These are phyloP conservation scores for Dromas ardeola DNA, from an alignment of 2,113 vertebrate genomes.

Conservation along the genomic window DNA sequence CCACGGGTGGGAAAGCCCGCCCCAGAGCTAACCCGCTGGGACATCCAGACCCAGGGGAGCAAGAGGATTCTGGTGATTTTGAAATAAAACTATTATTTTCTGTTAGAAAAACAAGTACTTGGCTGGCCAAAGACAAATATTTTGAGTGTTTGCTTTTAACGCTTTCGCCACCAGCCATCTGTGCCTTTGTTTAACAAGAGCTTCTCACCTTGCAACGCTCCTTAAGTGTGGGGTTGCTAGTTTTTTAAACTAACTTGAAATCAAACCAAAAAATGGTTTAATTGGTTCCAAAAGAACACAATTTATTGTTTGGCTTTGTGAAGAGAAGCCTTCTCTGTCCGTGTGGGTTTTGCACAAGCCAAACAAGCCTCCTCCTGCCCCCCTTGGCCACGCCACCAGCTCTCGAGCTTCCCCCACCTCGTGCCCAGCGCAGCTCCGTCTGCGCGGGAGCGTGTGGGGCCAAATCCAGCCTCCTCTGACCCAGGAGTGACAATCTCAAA, in stretches of 20 bases:
- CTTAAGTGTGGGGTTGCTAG: background rate
- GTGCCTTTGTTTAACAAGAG: background rate
- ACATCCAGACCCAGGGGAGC: background rate
- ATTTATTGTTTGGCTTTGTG: background rate
- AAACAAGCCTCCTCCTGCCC: background rate
- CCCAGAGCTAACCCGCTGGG: rapidly evolving
- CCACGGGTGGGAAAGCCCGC: background rate
- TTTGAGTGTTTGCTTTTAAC: slow-evolving; percentile 17
- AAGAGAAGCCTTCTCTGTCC: background rate
- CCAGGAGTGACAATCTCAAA: background rate
- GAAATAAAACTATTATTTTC: background rate
- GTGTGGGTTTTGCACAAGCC: background rate
- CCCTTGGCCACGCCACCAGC: background rate
- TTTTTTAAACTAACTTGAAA: background rate
- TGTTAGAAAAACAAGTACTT: slow-evolving; percentile 1
- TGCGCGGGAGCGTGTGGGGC: rapidly evolving
- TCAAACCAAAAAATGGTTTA: background rate
- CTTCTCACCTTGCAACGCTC: background rate
- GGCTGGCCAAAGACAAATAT: background rate
- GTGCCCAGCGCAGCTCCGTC: rapidly evolving
- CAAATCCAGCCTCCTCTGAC: background rate
- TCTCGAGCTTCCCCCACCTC: background rate
- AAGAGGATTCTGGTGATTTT: background rate
- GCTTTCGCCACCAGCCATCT: background rate
- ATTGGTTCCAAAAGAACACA: background rate